A percentile compares a stretch with the other conserved stretches of the same genome.
phyloP scores from a whole-genome alignment of 2,113 vertebrate genomes.

The Choloepus hoffmanni region DNA sequence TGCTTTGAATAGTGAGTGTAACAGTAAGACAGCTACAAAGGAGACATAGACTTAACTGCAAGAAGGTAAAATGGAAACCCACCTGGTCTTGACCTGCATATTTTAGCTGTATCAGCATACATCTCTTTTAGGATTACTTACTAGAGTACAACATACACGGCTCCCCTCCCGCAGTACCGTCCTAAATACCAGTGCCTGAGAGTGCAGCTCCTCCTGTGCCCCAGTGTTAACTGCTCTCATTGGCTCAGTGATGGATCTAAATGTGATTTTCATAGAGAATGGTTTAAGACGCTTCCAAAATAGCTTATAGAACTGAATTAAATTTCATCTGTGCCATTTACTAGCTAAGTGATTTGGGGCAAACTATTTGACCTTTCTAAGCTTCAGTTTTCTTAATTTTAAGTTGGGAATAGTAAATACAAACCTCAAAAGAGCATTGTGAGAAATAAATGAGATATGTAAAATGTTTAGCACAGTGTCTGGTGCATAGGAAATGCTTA shows the following conservation, averaged over 20 bases:
- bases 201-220: too few species aligned
- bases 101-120: background rate
- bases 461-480: fast-evolving
- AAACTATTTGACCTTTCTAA: background rate
- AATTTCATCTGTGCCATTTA: too few species aligned
- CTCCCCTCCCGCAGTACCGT: fast-evolving
- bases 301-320: background rate
- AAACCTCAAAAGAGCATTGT: background rate
- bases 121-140: background rate
- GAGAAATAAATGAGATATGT: background rate
- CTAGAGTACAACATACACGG: fast-evolving
- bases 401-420: background rate
- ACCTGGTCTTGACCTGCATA: fast-evolving
- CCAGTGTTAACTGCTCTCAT: fast-evolving
- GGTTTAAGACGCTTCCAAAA: background rate
- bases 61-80: fast-evolving
- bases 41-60: fast-evolving
- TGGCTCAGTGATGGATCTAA: background rate
- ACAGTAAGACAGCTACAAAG: background rate
- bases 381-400: background rate
- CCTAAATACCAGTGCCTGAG: fast-evolving
- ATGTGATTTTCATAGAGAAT: background rate
- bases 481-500: background rate
- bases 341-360: background rate
- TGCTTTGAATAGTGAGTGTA: background rate